Evolutionary conservation across 64 coral and sea anemone species (phyloP).

Genomic region (Orbicella faveolata): DNA sequence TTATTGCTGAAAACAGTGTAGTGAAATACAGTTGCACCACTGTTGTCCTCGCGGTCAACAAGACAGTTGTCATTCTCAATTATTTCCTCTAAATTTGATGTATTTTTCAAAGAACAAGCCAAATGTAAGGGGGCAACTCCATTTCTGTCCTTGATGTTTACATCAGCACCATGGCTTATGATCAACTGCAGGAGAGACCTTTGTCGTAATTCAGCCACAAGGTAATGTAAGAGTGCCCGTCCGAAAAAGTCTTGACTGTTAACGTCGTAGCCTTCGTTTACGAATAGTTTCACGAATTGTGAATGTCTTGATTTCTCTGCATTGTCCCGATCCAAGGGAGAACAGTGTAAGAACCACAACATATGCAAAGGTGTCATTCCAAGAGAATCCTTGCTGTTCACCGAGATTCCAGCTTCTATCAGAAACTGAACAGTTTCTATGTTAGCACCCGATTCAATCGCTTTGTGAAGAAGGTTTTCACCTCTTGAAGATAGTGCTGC

Average conservation of each 20-base stretch:
- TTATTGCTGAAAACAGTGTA: constrained; percentile 24
- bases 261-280: not conserved
- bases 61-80: not conserved
- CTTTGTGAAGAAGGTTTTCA: constrained; percentile 19
- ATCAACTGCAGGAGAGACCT: constrained; percentile 16
- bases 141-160: constrained; percentile 24
- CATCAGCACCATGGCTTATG: not conserved
- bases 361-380: constrained; percentile 34
- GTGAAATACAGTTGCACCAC: constrained; percentile 25
- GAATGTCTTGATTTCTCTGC: constrained; percentile 13
- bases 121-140: constrained; percentile 20
- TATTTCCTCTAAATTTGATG: constrained; percentile 3
- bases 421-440: constrained; percentile 25
- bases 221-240: not conserved
- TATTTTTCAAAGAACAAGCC: constrained; percentile 8
- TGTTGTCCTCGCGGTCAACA: constrained; percentile 5
- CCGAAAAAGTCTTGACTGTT: constrained; percentile 37
- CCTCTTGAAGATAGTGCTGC: not conserved
- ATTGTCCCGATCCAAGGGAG: not conserved
- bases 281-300: not conserved
- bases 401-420: not conserved
- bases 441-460: not conserved
- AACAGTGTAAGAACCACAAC: not conserved
- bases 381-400: constrained; percentile 13
- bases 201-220: constrained; percentile 2